phyloP scores from a whole-genome alignment of 2,888 invertebrate genomes.

The Parapristionchus giblindavisi region DNA sequence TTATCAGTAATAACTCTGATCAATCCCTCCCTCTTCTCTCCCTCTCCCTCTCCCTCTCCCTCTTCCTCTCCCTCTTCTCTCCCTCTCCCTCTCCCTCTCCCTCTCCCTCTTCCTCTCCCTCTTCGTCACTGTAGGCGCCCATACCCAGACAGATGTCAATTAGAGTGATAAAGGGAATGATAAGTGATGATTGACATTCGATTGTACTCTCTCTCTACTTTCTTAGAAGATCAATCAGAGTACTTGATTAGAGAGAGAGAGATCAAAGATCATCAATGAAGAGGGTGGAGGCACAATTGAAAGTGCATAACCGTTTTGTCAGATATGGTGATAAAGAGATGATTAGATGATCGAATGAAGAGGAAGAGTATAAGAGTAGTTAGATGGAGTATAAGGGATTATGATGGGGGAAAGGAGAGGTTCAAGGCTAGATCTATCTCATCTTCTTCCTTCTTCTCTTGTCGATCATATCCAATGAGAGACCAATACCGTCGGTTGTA shows the following conservation, averaged over 20 bases:
- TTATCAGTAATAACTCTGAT: background rate
- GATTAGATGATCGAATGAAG: background rate
- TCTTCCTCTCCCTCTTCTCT: background rate
- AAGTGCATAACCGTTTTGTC: background rate
- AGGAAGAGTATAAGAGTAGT: background rate
- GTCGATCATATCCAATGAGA: no score
- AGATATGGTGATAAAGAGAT: background rate
- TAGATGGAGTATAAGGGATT: background rate
- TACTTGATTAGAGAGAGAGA: no score
- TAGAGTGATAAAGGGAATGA: no score
- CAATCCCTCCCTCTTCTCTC: background rate
- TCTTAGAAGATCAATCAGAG: no score
- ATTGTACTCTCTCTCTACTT: no score
- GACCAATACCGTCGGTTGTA: no score
- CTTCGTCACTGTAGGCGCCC: no score
- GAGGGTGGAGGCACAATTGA: background rate
- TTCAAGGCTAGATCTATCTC: constrained; percentile 18
- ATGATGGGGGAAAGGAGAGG: constrained; percentile 6
- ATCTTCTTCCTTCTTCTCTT: background rate
- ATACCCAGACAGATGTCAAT: no score
- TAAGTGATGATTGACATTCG: no score
- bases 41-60: background rate
- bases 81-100: background rate
- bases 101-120: background rate
- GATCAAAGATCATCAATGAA: no score